Base-by-base conservation (phyloP, 2,113 vertebrate species). In the Lanius ludovicianus region DNA sequence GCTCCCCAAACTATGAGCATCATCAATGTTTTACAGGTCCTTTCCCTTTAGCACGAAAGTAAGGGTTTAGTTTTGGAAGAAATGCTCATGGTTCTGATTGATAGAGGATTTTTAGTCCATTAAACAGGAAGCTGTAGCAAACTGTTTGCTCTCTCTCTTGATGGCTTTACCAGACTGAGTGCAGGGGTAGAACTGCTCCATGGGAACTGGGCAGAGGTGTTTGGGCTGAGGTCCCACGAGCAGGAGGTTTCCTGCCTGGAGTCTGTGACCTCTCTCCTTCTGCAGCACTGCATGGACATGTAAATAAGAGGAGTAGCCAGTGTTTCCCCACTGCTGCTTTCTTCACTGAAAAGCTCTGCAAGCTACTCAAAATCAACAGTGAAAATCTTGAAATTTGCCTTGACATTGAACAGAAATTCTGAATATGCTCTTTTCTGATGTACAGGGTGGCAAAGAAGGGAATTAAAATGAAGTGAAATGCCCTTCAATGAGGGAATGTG, bases 131-230 rank as follows among this genome's bases (percentile, higher is more conserved):
- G 42, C 35, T 8, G 5, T 10, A 52, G 52, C 4, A 4, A 86
- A 47, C 27, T 67, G 59, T 87, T 89, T 65, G 71, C 68, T 69
- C 67, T 81, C 50, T 47, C 30, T 44, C 77, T 35, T 85, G 67
- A 95, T 90, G 16, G 6, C 71, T 96, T 93, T 74, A 42, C 42
- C 68, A 88, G 95, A n/a, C 47, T 15, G 46, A 88, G 47, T 41
- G 65, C 35, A 28, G 33, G 55, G 55, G 59, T 42, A 67, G 71
- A 84, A 27, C 17, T 76, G n/a, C 17, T 86, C 79, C 63, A 41
- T 19, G 37, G 70, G 57, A 83, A 30, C 13, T 8, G 53, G 49
- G 74, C 37, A 79, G 83, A 30, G 62, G 41, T 35, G 59, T 41
- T 27, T 94, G 85, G 63, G 71, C 71, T 80, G 68, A 81, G 42